A percentile compares a stretch with the other conserved stretches of the same genome.
phyloP scores from a whole-genome alignment of 1,140 invertebrate genomes.

The Cyclargus thomasi region DNA sequence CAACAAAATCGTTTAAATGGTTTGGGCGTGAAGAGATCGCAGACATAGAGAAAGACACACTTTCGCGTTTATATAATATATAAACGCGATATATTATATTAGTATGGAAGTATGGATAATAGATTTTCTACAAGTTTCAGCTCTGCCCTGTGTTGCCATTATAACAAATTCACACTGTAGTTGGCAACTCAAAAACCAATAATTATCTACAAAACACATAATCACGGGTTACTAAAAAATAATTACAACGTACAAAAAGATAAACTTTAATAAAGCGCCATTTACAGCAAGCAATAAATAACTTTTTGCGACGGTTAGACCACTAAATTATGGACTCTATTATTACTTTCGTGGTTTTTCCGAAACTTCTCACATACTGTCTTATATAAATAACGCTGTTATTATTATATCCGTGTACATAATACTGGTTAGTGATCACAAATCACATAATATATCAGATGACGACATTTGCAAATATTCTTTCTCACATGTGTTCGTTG shows the following conservation, averaged over 20 bases:
- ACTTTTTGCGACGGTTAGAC: neutral
- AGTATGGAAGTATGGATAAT: too few relatives aligned
- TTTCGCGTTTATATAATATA: too few relatives aligned
- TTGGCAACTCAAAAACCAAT: neutral
- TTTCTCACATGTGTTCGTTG: neutral
- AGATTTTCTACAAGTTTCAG: too few relatives aligned
- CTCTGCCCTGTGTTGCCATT: neutral
- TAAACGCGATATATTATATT: too few relatives aligned
- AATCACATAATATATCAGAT: neutral
- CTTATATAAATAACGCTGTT: neutral
- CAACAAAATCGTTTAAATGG: too few relatives aligned
- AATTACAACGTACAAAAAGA: neutral
- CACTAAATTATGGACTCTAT: neutral
- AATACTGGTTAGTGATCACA: neutral
- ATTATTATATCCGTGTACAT: neutral
- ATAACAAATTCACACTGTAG: neutral
- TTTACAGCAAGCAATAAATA: neutral
- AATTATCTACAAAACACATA: neutral
- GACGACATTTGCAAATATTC: neutral
- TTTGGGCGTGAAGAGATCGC: too few relatives aligned
- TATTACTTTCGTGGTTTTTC: neutral
- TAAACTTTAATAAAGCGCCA: neutral
- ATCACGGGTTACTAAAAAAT: neutral
- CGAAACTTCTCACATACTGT: neutral
- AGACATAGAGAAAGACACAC: too few relatives aligned